phyloP scores from a whole-genome alignment of 2,888 invertebrate genomes.

The Pammene fasciana region DNA sequence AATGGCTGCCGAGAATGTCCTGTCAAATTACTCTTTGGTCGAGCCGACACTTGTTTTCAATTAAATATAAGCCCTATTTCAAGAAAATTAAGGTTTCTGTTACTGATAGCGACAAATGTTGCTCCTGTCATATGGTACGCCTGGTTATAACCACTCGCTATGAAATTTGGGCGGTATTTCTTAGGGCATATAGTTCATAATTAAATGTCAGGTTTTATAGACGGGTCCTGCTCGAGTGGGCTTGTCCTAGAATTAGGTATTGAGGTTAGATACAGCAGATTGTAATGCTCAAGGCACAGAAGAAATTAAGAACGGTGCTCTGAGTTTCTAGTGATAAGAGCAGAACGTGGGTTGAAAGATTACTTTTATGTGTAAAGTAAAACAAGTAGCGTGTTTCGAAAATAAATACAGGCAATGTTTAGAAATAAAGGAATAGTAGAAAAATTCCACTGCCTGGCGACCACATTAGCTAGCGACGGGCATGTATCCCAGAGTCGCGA shows the following conservation, averaged over 20 bases:
- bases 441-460: too few species aligned
- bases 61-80: conserved; percentile 11
- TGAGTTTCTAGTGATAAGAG: conserved; percentile 1
- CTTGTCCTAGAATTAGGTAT: conserved; percentile 37
- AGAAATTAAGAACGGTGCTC: conserved; percentile 7
- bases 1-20: conserved; percentile 40
- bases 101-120: not conserved
- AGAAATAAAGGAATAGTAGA: too few species aligned
- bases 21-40: conserved; percentile 50
- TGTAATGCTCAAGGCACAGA: conserved; percentile 15
- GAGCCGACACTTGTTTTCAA: not conserved
- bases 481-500: too few species aligned
- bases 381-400: too few species aligned
- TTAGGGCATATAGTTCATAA: not conserved
- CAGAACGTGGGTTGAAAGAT: conserved; percentile 3
- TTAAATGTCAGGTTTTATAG: not conserved
- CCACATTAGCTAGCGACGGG: too few species aligned
- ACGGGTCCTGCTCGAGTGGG: conserved; percentile 32
- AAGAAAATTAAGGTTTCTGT: not conserved
- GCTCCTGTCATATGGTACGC: conserved; percentile 11
- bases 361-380: not conserved
- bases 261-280: conserved; percentile 39
- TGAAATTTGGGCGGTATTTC: not conserved
- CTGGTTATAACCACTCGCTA: not conserved
- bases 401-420: too few species aligned